Base-by-base conservation (phyloP, 2,113 vertebrate genomes). In the Dascyllus trimaculatus region DNA sequence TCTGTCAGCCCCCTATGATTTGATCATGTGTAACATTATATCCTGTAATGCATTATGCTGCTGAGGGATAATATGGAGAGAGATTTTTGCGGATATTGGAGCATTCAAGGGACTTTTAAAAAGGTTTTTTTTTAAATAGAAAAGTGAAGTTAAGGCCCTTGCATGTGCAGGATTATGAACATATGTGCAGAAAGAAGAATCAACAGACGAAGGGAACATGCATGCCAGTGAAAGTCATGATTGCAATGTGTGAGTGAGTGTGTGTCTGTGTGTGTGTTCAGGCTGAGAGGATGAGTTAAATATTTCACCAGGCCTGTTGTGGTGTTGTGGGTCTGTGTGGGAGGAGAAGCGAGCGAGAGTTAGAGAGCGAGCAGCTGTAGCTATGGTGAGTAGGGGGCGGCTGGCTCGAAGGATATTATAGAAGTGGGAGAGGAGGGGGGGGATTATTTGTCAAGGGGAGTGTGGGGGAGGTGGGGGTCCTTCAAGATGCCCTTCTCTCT, bases 401-500 rank as follows among this genome's bases (percentile, higher is more conserved):
- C 84, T 63, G 88, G 84, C 89, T 89, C 35, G 40, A 51, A 85
- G 87, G 81, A 91, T 91, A 85, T 92, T 85, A 80, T 73, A 73
- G 89, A 83, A 83, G 82, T 48, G 59, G 35, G 71, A 48, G 67
- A 85, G 65, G 84, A 85, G 32, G 9, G 86, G 88, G 86, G 89
- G 78, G 70, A 54, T 68, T 86, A 74, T 88, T 89, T 91, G 88
- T 91, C 71, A 75, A 81, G 82, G 65, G 78, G 80, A 85, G 65
- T 65, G 74, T 75, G 87, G 85, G 75, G 89, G 85, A 71, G 84
- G 85, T 84, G 70, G 84, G 89, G 91, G 91, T 88, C 91, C 84
- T 91, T 89, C 87, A 89, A 94, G 93, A 95, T 94, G 92, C 93
- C 92, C 92, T 92, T 93, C 89, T 93, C 84, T 90, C 91, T 93